These are phyloP conservation scores for Gavia stellata DNA, from an alignment of 2,113 vertebrate genomes.

Conservation along the genomic window DNA sequence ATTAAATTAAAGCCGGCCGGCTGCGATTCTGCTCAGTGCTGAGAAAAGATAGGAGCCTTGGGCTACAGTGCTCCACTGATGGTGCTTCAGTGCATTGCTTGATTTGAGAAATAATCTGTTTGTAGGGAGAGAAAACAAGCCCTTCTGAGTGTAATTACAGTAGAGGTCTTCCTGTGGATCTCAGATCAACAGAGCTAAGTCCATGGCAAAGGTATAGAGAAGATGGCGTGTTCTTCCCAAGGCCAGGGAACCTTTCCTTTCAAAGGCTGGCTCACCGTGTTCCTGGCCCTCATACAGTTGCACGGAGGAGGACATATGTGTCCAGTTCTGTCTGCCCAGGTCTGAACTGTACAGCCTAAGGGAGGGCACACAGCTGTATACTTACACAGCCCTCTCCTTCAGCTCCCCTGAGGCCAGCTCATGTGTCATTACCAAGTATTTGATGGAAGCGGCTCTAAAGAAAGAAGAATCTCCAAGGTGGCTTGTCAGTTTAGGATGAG, in stretches of 20 bases:
- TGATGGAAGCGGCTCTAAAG: not conserved
- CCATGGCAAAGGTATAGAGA: not conserved
- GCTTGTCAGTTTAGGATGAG: not conserved
- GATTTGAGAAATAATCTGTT: not conserved
- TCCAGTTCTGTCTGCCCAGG: not conserved
- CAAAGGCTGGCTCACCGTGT: not conserved
- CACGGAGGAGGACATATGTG: not conserved
- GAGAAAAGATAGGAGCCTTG: not conserved
- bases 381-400: not conserved
- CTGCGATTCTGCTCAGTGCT: not conserved
- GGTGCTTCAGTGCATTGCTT: not conserved
- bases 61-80: not conserved
- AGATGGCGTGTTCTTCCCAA: not conserved
- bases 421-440: not conserved
- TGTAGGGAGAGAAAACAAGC: not conserved
- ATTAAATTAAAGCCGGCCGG: not conserved
- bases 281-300: not conserved
- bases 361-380: not conserved
- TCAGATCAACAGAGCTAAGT: not conserved
- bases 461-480: not conserved
- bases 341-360: not conserved
- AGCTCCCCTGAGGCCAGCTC: not conserved
- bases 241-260: not conserved
- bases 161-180: not conserved
- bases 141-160: not conserved